Base-by-base conservation (phyloP, 2,113 vertebrate genomes). In the Lepisosteus oculatus region DNA sequence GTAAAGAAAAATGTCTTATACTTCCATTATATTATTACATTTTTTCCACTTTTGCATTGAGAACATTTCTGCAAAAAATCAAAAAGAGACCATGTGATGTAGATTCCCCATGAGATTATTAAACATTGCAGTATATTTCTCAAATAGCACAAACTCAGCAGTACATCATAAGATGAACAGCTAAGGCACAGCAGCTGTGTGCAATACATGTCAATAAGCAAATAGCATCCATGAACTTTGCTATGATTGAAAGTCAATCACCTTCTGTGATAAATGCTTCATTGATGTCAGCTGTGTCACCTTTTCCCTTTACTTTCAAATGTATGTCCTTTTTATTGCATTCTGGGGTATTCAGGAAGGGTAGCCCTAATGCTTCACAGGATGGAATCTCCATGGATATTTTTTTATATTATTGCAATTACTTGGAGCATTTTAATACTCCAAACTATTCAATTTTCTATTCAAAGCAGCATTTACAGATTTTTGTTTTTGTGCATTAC, bases 201-300 rank as follows among this genome's bases (percentile, higher is more conserved):
- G 57, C 12, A 13, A 59, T 59, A 59, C 57, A 59, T 59, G 57
- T 59, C 57, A 59, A 59, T 59, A 59, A 59, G 57, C 57, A 59
- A 59, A 59, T 14, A 59, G 11, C n/a, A 59, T 14, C 57, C 57
- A 11, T 59, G 57, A 59, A 59, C 57, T 59, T 14, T n/a, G 9
- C 11, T 59, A 15, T 59, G 57, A 59, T 15, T 59, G 11, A n/a
- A 13, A n/a, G 57, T 13, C n/a, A 13, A 59, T 59, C 12, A n/a
- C 57, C 57, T 59, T 13, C 12, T 59, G 57, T 59, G 57, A 59
- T 59, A 59, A 59, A 59, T 59, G 57, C 47, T 51, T 5, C 5
- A 59, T 59, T 59, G 11, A 59, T 59, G 57, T 15, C 9, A 59
- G 57, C 5, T 13, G 6, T n/a, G 57, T n/a, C 5, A 13, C 57